phyloP scores from a whole-genome alignment of 2,113 vertebrate species.

The Pavo muticus region DNA sequence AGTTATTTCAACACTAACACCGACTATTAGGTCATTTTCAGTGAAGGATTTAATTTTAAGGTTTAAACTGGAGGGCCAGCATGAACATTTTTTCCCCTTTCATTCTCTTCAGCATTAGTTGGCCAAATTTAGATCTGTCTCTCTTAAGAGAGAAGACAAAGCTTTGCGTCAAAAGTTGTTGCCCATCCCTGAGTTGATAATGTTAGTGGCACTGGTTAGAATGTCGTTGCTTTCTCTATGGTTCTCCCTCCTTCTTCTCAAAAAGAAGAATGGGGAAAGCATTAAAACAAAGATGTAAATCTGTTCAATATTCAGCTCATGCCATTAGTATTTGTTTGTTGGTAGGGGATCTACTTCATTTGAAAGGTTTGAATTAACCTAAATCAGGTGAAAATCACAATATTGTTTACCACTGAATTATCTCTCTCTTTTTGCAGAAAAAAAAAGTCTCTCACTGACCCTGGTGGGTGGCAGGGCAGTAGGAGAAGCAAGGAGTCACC shows the following conservation, averaged over 20 bases:
- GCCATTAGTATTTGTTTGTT: not conserved
- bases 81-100: not conserved
- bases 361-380: not conserved
- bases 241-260: not conserved
- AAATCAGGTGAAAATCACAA: not conserved
- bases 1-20: not conserved
- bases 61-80: not conserved
- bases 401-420: not conserved
- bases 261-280: not conserved
- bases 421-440: not conserved
- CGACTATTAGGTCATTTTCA: not conserved
- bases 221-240: not conserved
- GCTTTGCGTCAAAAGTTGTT: not conserved
- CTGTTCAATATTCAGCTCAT: not conserved
- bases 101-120: not conserved
- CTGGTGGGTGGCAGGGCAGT: not conserved
- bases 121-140: not conserved
- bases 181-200: not conserved
- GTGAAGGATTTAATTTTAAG: not conserved
- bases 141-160: fast-evolving
- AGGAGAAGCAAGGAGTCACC: not conserved
- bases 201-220: not conserved
- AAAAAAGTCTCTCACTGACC: fast-evolving
- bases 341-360: not conserved
- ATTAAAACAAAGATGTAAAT: not conserved